Evolutionary conservation across 2,797 vertebrate genomes (phyloP), one percentile per base, ranked within the genome.

Genomic region (Brachymystax lenok): DNA sequence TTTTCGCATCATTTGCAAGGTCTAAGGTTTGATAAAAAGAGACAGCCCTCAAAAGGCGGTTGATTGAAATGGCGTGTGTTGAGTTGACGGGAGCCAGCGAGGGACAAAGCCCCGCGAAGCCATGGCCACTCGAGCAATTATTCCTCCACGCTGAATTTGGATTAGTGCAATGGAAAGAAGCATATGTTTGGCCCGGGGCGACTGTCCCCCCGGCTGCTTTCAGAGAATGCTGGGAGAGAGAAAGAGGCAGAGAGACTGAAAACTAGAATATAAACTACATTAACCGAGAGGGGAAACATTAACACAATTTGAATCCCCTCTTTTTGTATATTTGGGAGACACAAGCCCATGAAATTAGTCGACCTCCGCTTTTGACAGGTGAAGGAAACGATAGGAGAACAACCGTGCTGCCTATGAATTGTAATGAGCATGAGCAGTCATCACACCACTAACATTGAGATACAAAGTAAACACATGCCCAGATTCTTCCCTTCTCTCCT

Each of bases 131-230:
- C 95, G 94, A 97, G 97, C 97, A 98, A 98, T 99, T 98, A 99
- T 96, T 97, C 96, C 96, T 98, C 96, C 96, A 97, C 95, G 96
- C 96, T 97, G 96, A 98, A 98, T 98, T 97, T 98, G 98, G 97
- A 99, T 99, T 99, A 99, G 97, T 94, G 96, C 97, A 94, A 96
- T 98, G 97, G 97, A 98, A 98, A 97, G 97, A 97, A 99, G 97
- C 98, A 99, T 99, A 98, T 99, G 97, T 99, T 99, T 97, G 95
- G 96, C 98, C 97, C 91, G 95, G 92, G 98, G 98, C 97, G 94
- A 97, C 96, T 94, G 95, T 95, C 96, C 96, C 97, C 96, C 97
- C 93, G 97, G 97, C 97, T 97, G 97, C 95, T 96, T 96, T 95
- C 94, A 95, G 95, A 97, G 96, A 96, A 96, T 96, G 96, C 94